phyloP scores from a whole-genome alignment of 2,888 invertebrate species.

The Dysmachus trigonus region DNA sequence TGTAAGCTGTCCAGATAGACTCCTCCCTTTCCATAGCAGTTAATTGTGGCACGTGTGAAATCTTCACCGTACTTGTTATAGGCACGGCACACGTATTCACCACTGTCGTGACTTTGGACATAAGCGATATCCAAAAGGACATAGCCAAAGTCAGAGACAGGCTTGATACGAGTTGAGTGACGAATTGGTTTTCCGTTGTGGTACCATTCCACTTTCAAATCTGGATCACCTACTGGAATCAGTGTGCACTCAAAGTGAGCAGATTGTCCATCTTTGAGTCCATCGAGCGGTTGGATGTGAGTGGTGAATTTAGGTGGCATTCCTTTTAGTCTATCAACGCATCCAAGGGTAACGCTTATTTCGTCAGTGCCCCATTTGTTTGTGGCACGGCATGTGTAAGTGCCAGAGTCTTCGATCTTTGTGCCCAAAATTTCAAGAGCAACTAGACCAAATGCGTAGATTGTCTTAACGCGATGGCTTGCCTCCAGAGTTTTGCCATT shows the following conservation, averaged over 20 bases:
- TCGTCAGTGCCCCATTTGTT: constrained; percentile 90
- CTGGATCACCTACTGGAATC: constrained; percentile 92
- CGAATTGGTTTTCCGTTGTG: constrained; percentile 90
- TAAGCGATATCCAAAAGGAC: constrained; percentile 95
- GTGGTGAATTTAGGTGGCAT: constrained; percentile 90
- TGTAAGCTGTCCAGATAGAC: constrained; percentile 90
- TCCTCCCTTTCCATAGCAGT: constrained; percentile 84
- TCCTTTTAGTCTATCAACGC: constrained; percentile 84
- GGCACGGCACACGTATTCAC: constrained; percentile 92
- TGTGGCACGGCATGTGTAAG: constrained; percentile 86
- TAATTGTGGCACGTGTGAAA: constrained; percentile 83
- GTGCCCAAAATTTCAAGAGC: constrained; percentile 95
- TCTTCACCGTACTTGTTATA: constrained; percentile 92
- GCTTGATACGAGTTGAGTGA: constrained; percentile 90
- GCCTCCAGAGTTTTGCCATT: constrained; percentile 89
- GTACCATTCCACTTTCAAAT: constrained; percentile 96
- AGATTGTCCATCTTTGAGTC: constrained; percentile 90
- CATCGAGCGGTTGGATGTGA: constrained; percentile 83
- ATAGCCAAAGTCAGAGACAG: constrained; percentile 94
- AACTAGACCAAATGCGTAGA: constrained; percentile 97
- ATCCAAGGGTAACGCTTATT: constrained; percentile 83
- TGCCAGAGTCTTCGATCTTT: constrained; percentile 90
- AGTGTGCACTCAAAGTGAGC: constrained; percentile 96
- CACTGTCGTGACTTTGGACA: constrained; percentile 90
- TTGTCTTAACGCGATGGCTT: constrained; percentile 89